Percentiles rank a stretch among this genome's conserved stretches.
Evolutionary conservation across 2,797 vertebrate genomes (phyloP).

Genomic region (Hydrolagus colliei): DNA sequence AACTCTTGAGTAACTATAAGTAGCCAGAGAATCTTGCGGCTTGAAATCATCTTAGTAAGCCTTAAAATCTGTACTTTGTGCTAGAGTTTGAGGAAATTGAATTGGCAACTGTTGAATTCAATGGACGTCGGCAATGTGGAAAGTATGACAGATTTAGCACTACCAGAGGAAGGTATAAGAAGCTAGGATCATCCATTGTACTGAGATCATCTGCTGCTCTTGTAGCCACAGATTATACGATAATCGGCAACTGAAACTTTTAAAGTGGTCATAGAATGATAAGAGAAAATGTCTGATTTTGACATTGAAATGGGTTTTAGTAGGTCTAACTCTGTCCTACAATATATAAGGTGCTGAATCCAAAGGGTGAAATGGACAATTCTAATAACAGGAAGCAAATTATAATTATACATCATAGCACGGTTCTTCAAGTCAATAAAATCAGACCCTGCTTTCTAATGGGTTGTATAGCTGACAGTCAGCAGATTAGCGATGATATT

Average conservation of each 20-base stretch:
- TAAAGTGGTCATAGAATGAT: neutral
- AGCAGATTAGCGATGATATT: too few relatives aligned
- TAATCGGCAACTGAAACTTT: neutral
- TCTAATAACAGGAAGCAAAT: neutral
- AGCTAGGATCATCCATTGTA: neutral
- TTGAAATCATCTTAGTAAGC: neutral
- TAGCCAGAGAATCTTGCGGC: neutral
- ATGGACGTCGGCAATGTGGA: too few relatives aligned
- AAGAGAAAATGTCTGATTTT: neutral
- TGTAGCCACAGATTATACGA: neutral
- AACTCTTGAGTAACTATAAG: neutral
- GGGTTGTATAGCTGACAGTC: too few relatives aligned
- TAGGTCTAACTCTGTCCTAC: too few relatives aligned
- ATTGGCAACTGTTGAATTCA: neutral
- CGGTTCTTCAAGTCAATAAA: too few relatives aligned
- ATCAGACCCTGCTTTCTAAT: too few relatives aligned
- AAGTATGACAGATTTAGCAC: neutral
- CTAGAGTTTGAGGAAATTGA: neutral
- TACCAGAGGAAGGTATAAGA: neutral
- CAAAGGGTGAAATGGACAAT: neutral
- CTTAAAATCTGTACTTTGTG: too few relatives aligned
- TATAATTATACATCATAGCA: too few relatives aligned
- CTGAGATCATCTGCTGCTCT: neutral
- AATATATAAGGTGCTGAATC: neutral
- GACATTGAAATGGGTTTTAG: neutral